These are phyloP conservation scores for Betta splendens DNA, from an alignment of 2,797 vertebrate species.

Conservation along the genomic window DNA sequence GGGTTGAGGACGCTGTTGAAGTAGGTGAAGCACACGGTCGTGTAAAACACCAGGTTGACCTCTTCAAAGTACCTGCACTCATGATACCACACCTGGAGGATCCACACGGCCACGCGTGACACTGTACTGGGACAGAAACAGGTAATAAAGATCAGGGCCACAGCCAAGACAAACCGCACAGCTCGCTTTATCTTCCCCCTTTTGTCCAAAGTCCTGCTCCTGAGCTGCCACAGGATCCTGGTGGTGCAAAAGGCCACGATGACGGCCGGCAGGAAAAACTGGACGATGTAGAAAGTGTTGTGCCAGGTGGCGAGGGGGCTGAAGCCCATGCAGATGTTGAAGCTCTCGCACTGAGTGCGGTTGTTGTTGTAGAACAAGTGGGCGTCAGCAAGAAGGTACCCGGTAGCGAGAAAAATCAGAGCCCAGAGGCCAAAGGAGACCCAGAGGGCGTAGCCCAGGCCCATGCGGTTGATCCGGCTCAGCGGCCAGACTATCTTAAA, in stretches of 20 bases:
- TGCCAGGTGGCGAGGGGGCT: constrained; percentile 77
- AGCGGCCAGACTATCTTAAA: constrained; percentile 80
- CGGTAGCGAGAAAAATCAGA: constrained; percentile 74
- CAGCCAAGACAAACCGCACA: constrained; percentile 77
- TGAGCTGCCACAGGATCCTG: constrained; percentile 80
- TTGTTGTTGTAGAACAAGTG: constrained; percentile 73
- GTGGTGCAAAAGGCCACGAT: constrained; percentile 82
- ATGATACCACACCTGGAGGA: constrained; percentile 76
- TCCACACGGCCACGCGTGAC: constrained; percentile 77
- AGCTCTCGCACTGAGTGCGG: constrained; percentile 82
- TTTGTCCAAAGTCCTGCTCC: constrained; percentile 75
- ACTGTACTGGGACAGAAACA: constrained; percentile 85
- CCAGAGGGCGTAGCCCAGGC: constrained; percentile 68
- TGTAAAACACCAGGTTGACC: constrained; percentile 82
- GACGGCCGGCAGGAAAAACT: constrained; percentile 75
- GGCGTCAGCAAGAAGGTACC: constrained; percentile 65
- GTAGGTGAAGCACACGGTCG: constrained; percentile 82
- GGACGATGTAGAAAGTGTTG: constrained; percentile 80
- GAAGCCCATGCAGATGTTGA: constrained; percentile 81
- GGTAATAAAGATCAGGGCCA: constrained; percentile 79
- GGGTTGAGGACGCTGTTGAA: constrained; percentile 86
- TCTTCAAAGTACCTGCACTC: constrained; percentile 76
- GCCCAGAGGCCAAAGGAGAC: constrained; percentile 80
- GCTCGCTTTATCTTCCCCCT: constrained; percentile 81
- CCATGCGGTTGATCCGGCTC: constrained; percentile 75